Base-by-base conservation (phyloP, 2,113 vertebrate genomes). In the Ophiodon elongatus region DNA sequence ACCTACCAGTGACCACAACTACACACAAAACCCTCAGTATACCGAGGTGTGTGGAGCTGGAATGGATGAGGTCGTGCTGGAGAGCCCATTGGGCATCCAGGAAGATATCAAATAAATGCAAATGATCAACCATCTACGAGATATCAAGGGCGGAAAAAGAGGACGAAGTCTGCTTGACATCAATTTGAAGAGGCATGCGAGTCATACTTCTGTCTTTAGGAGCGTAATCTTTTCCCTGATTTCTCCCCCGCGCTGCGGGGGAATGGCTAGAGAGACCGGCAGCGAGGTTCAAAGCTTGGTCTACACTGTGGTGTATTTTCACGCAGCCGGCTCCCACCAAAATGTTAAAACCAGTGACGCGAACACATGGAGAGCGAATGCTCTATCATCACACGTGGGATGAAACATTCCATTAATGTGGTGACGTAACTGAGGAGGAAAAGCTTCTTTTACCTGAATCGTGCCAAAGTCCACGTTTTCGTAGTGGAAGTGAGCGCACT, bases 401-500 rank as follows among this genome's bases (percentile, higher is more conserved):
- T 33, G 13, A 50, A 33, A 67, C 54, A 1, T 25, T 29, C 15
- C 10, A 27, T 33, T 1, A 37, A 33, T 37, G 17, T 31, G 60
- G 35, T 33, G 21, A 62, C 1, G 4, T 50, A 14, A 67, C 15
- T 6, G 9, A 37, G 21, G 8, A 33, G 80, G 50, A 60, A 31
- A 60, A 33, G 29, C 15, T 57, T 74, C 14, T 75, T 45, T 93
- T 96, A 99, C 98, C 97, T 99, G 98, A 64, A 99, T 97, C 84
- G 96, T 96, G 87, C 98, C 98, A n/a, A 99, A 99, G 87, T 99
- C 98, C 80, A 99, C 98, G 4, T 99, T 99, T 82, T 99, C 98
- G 2, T 99, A 99, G 91, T 99, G 98, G 95, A 99, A 99, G 93
- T 99, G 98, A 13, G 98, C 98, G 65, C 98, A 99, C 76, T 99